Evolutionary conservation across 2,797 vertebrate genomes (phyloP), one percentile per base, ranked within the genome.

Genomic region (Okamejei kenojei): DNA sequence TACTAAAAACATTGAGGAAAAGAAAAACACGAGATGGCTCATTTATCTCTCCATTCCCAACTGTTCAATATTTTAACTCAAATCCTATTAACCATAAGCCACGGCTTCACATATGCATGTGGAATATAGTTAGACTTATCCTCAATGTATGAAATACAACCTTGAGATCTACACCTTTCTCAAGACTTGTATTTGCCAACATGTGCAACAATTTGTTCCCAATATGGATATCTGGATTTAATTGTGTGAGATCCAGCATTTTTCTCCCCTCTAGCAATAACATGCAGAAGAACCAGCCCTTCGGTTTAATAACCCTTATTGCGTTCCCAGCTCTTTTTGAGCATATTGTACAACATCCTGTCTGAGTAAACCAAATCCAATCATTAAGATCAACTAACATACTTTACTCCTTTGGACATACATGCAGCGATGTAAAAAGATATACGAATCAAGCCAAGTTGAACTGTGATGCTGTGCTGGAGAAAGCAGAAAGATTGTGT

Each of bases 381-480:
- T 1, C 13, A 21, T 68, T 32, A 65, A 88, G 65, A 88, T 8
- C 32, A 35, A 77, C 61, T 1, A 86, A 68, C n/a, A 88, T 88
- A 88, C 61, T 68, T 63, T 17, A 10, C n/a, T 88, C 68, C 84
- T 68, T 63, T 88, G 63, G n/a, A 88, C 61, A 88, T 88, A 68
- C n/a, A 32, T 88, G 61, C 63, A 88, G n/a, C n/a, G n/a, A 68
- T 17, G 63, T 17, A 32, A 32, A 17, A 68, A 6, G 21, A 32
- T 9, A 68, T 68, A 26, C 23, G 61, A 35, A n/a, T 35, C 84
- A 88, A 68, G n/a, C 84, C 84, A 88, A 68, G 32, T 68, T 32
- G 63, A 88, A 63, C 84, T 23, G 84, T 65, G 84, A 35, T 88
- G 84, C n/a, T 88, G 84, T 68, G 84, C 32, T 88, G 61, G n/a